phyloP scores from a whole-genome alignment of 2,797 vertebrate genomes.

The Acanthurus tractus region DNA sequence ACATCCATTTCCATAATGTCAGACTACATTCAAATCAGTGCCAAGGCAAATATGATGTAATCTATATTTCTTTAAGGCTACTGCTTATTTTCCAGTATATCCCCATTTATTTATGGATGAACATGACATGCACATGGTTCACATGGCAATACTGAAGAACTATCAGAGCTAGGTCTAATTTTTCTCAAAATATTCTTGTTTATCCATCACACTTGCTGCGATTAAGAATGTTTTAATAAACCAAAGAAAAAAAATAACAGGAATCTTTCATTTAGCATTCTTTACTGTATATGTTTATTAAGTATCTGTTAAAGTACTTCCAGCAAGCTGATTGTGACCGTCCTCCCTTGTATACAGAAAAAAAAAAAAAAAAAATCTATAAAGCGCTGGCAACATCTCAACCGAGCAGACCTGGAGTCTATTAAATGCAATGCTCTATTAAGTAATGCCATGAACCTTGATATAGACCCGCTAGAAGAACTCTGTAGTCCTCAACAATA shows the following conservation, averaged over 20 bases:
- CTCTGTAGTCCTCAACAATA: conserved; percentile 55
- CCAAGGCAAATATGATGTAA: conserved; percentile 53
- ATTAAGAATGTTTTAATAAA: neutral
- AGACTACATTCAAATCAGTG: conserved; percentile 53
- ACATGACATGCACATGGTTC: neutral
- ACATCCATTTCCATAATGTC: conserved; percentile 68
- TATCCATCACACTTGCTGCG: neutral
- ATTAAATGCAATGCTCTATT: conserved; percentile 76
- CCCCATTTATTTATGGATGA: neutral
- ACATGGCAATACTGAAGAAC: neutral
- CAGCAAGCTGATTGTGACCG: conserved; percentile 46
- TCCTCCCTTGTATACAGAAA: conserved; percentile 40
- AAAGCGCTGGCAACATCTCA: conserved; percentile 65
- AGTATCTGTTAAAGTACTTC: conserved; percentile 38
- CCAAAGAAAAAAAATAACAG: neutral
- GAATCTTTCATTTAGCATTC: conserved; percentile 3
- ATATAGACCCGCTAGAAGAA: conserved; percentile 62
- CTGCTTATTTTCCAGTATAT: neutral
- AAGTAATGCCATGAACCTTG: conserved; percentile 70
- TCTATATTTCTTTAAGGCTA: conserved; percentile 20
- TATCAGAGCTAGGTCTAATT: neutral
- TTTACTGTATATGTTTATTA: conserved; percentile 21
- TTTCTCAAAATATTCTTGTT: neutral
- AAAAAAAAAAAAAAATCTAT: conserved; percentile 56
- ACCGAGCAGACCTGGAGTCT: conserved; percentile 54